These are phyloP conservation scores for Calliopsis andreniformis DNA, from an alignment of 1,140 invertebrate species.

Conservation along the genomic window DNA sequence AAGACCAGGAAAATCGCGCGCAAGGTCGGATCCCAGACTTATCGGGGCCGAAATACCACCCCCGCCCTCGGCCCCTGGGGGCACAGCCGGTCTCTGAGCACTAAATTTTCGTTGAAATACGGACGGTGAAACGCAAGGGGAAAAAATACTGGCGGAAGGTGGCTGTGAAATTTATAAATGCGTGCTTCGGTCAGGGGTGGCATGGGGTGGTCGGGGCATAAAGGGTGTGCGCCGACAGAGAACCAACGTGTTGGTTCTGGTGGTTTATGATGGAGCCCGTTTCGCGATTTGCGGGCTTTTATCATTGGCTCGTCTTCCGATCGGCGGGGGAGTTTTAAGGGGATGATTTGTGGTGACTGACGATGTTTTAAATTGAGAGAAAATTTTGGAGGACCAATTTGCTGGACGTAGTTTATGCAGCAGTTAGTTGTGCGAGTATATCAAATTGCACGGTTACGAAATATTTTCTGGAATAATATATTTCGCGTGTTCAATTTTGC, in stretches of 20 bases:
- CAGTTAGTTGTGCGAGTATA: not conserved
- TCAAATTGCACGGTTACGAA: not conserved
- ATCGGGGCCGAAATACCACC: not conserved
- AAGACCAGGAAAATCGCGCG: constrained; percentile 3
- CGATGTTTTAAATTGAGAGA: too few relatives aligned
- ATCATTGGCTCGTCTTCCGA: constrained; percentile 1
- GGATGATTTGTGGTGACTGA: not conserved
- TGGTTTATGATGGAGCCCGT: constrained; percentile 8
- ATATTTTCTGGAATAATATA: too few relatives aligned
- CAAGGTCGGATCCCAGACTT: not conserved
- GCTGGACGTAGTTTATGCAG: too few relatives aligned
- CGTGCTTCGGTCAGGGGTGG: constrained; percentile 1
- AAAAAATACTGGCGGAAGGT: constrained; percentile 17
- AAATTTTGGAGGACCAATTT: too few relatives aligned
- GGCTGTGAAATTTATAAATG: constrained; percentile 34
- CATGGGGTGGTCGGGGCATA: not conserved
- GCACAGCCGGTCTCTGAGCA: not conserved
- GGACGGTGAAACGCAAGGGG: not conserved
- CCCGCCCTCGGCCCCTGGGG: not conserved
- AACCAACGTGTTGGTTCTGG: not conserved
- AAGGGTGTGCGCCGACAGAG: not conserved
- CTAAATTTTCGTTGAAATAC: constrained; percentile 24
- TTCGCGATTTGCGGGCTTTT: not conserved
- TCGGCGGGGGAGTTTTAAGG: not conserved
- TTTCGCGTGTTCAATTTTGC: too few relatives aligned